Evolutionary conservation across 2,113 vertebrate species (phyloP).

Genomic region (Coptodon bakossiorum): DNA sequence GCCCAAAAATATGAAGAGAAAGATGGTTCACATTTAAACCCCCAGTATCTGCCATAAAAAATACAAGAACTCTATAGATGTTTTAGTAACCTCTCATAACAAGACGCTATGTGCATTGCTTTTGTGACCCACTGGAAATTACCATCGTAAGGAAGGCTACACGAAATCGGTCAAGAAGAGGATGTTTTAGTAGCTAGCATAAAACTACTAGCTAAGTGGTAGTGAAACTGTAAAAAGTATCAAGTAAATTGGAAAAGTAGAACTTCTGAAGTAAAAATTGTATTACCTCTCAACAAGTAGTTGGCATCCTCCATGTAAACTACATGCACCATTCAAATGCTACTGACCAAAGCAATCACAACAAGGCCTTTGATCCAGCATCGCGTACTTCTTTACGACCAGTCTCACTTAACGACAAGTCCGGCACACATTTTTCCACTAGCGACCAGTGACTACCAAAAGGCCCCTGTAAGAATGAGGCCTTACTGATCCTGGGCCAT

Average conservation of each 20-base stretch:
- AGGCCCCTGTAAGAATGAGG: not conserved
- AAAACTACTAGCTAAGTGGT: not conserved
- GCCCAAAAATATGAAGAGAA: not conserved
- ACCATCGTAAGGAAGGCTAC: not conserved
- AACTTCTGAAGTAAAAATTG: not conserved
- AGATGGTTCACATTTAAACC: not conserved
- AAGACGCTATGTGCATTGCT: not conserved
- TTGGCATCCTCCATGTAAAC: not conserved
- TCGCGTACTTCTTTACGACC: not conserved
- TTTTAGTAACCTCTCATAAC: not conserved
- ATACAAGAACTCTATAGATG: not conserved
- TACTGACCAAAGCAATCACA: not conserved
- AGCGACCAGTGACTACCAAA: not conserved
- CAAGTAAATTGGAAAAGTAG: not conserved
- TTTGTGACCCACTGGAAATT: not conserved
- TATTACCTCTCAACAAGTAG: not conserved
- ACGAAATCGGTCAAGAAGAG: not conserved
- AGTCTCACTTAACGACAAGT: not conserved
- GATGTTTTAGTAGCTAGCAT: not conserved
- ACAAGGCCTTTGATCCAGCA: not conserved
- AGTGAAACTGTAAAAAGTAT: not conserved
- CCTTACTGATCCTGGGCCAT: not conserved
- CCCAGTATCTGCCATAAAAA: not conserved
- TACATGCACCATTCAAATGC: not conserved
- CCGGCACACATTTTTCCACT: not conserved